Evolutionary conservation across 2,797 vertebrate genomes (phyloP).

Genomic region (Eulemur albifrons): DNA sequence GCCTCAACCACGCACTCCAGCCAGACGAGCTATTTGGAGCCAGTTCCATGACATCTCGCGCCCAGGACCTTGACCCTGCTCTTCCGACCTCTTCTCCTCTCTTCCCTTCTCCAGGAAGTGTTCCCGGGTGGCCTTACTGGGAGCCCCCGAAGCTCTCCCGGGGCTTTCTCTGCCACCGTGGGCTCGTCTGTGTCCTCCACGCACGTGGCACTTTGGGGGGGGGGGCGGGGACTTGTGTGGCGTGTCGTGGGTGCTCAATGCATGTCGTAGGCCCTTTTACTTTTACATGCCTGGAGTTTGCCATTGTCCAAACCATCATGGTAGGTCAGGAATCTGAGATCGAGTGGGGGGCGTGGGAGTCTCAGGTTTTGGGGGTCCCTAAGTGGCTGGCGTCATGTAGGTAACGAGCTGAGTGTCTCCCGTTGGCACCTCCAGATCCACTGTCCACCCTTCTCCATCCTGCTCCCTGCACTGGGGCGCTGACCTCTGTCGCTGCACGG

Average conservation of each 20-base stretch:
- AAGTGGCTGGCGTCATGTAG: background rate
- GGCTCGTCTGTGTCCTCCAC: background rate
- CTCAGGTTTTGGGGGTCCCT: background rate
- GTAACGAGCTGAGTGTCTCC: background rate
- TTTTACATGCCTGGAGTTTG: rapidly evolving
- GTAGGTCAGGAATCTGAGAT: background rate
- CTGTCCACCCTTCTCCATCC: too few species aligned
- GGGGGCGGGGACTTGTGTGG: background rate
- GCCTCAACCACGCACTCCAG: background rate
- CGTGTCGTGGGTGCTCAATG: rapidly evolving
- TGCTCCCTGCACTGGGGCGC: background rate
- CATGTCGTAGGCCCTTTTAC: rapidly evolving
- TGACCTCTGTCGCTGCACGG: background rate
- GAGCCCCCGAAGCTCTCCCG: background rate
- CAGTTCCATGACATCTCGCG: rapidly evolving
- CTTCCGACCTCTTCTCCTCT: background rate
- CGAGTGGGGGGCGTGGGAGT: background rate
- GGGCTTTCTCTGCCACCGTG: background rate
- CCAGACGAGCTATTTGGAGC: background rate
- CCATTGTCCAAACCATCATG: rapidly evolving
- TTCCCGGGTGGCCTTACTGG: background rate
- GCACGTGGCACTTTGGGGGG: rapidly evolving
- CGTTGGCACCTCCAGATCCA: background rate
- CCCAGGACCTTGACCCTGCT: background rate
- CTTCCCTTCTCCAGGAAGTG: background rate